Base-by-base conservation (phyloP, 2,113 vertebrate species). In the Platichthys flesus region DNA sequence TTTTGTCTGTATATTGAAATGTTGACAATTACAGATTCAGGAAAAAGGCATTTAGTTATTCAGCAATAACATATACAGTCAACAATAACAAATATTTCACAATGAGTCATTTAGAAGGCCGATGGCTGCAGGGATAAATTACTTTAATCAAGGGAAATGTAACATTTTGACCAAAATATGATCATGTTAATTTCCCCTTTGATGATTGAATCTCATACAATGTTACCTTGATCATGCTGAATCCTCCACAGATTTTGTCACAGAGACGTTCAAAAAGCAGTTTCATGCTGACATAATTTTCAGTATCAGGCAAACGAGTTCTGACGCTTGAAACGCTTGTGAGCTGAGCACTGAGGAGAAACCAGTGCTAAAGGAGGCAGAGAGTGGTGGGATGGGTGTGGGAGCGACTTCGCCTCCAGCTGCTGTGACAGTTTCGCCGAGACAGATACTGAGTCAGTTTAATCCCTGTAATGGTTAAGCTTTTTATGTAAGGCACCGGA, bases 361-460 rank as follows among this genome's bases (percentile, higher is more conserved):
- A 37, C 28, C 20, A 13, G 21, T 47, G 13, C 24, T 58, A 4
- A 35, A 3, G 18, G 28, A 21, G 26, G 20, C 54, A 54, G 69
- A n/a, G 31, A 63, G 20, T 13, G 58, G 8, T 47, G 14, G 40
- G 42, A 14, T 4, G 24, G 18, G 28, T 5, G 3, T 2, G 1
- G 23, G 24, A 1, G 14, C 26, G 21, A n/a, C 35, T 9, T 37
- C 35, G 28, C 55, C 49, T 59, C 0, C 0, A 13, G 16, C 28
- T 51, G 21, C 16, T 78, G 47, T 40, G 62, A 70, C 9, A 42
- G 1, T 66, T 71, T 74, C 54, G 66, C 18, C 64, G 49, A 56
- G 5, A 1, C 52, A 52, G n/a, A 61, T 40, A 61, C 67, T 12
- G 26, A 78, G 24, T 47, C 62, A 14, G 55, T 84, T 21, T 45